phyloP scores from a whole-genome alignment of 1,140 invertebrate species.

The Penaeus japonicus region DNA sequence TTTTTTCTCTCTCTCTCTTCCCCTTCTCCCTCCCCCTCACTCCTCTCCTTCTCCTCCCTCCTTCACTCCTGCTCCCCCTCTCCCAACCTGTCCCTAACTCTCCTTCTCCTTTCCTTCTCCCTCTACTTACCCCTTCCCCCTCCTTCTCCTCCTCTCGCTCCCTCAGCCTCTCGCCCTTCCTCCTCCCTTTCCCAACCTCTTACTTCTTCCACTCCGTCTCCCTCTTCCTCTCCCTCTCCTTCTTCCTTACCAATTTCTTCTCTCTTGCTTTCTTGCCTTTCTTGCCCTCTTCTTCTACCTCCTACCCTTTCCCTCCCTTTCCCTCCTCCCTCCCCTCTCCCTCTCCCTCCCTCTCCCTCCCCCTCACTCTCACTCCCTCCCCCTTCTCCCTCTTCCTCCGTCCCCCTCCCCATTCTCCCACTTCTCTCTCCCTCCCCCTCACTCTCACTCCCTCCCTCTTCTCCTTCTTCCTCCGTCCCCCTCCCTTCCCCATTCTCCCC shows the following conservation, averaged over 20 bases:
- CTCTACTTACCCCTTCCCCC: no score
- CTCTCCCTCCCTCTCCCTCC: not conserved
- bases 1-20: not conserved
- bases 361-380: not conserved
- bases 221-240: not conserved
- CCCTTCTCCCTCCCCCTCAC: not conserved
- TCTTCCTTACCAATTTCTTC: not conserved
- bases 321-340: not conserved
- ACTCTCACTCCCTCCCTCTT: not conserved
- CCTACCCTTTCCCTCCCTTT: not conserved
- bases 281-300: not conserved
- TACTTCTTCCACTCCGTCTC: not conserved
- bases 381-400: not conserved
- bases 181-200: not conserved
- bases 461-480: not conserved
- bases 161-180: no score
- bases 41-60: not conserved
- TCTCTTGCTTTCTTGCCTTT: not conserved
- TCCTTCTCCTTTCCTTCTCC: no score
- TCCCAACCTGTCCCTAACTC: no score
- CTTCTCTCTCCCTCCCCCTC: not conserved
- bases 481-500: not conserved
- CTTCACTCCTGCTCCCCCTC: not conserved
- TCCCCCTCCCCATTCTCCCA: not conserved
- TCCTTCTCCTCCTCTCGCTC: no score